phyloP scores from a whole-genome alignment of 2,113 vertebrate genomes.

The Hymenochirus boettgeri region DNA sequence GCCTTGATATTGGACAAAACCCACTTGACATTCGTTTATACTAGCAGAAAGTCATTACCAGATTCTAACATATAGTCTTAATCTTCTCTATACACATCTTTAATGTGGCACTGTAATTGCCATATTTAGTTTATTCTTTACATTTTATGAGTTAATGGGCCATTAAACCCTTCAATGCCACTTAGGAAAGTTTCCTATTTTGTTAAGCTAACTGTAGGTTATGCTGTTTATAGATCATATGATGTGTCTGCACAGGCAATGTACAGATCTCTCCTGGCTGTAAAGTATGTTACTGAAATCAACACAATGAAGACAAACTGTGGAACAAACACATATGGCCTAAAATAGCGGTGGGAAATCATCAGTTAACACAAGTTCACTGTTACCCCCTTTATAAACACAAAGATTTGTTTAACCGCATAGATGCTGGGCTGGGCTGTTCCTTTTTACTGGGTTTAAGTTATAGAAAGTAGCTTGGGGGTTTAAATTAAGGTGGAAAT shows the following conservation, averaged over 20 bases:
- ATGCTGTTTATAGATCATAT: slow-evolving; percentile 14
- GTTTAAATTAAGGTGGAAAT: too few species aligned
- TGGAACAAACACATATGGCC: too few species aligned
- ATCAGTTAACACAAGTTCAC: too few species aligned
- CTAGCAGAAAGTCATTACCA: slow-evolving; percentile 20
- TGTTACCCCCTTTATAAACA: too few species aligned
- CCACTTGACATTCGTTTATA: slow-evolving; percentile 15
- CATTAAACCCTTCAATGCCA: slow-evolving; percentile 15
- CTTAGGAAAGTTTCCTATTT: not conserved
- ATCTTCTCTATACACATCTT: slow-evolving; percentile 3
- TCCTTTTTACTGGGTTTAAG: too few species aligned
- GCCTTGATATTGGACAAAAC: not conserved
- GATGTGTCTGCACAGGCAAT: not conserved
- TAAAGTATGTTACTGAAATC: too few species aligned
- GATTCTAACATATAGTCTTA: slow-evolving; percentile 9
- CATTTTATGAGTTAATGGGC: slow-evolving; percentile 19
- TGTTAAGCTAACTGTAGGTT: slow-evolving; percentile 13
- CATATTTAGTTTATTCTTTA: slow-evolving; percentile 3
- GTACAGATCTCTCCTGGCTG: too few species aligned
- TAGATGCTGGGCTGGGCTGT: too few species aligned
- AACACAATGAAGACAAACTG: too few species aligned
- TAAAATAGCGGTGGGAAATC: too few species aligned
- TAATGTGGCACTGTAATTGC: slow-evolving; percentile 6
- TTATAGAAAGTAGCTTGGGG: too few species aligned
- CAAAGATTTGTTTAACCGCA: too few species aligned